A percentile compares a stretch with the other conserved stretches of the same genome.
phyloP scores from a whole-genome alignment of 1,140 invertebrate genomes.

The Drosophila miranda region DNA sequence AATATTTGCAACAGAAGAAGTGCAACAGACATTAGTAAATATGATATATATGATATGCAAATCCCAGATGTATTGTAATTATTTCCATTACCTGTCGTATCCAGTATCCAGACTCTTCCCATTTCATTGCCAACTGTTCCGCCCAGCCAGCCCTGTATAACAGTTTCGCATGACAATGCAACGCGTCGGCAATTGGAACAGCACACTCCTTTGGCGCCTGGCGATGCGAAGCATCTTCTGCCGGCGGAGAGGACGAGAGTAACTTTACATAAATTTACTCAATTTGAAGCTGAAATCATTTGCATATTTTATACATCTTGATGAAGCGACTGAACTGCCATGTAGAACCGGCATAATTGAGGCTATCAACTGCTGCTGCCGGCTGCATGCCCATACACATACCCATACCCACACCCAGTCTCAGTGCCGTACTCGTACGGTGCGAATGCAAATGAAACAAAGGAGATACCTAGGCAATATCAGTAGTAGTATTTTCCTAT shows the following conservation, averaged over 20 bases:
- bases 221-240: too few relatives aligned
- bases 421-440: conserved; percentile 19
- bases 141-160: conserved; percentile 23
- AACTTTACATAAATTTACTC: conserved; percentile 67
- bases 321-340: conserved; percentile 26
- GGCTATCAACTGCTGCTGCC: conserved; percentile 60
- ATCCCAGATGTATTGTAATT: too few relatives aligned
- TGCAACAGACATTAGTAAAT: too few relatives aligned
- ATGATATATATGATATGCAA: too few relatives aligned
- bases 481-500: too few relatives aligned
- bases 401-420: too few relatives aligned
- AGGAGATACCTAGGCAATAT: not conserved
- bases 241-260: conserved; percentile 18
- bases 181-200: conserved; percentile 38
- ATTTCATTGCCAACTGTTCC: conserved; percentile 31
- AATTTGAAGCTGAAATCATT: conserved; percentile 61
- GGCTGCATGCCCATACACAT: too few relatives aligned
- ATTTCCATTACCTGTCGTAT: too few relatives aligned
- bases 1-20: too few relatives aligned
- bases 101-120: not conserved
- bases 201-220: not conserved
- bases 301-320: conserved; percentile 73
- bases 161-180: conserved; percentile 31
- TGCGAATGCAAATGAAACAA: conserved; percentile 59
- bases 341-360: conserved; percentile 55